Evolutionary conservation across 2,797 vertebrate genomes (phyloP).

Genomic region (Sphenodon punctatus): DNA sequence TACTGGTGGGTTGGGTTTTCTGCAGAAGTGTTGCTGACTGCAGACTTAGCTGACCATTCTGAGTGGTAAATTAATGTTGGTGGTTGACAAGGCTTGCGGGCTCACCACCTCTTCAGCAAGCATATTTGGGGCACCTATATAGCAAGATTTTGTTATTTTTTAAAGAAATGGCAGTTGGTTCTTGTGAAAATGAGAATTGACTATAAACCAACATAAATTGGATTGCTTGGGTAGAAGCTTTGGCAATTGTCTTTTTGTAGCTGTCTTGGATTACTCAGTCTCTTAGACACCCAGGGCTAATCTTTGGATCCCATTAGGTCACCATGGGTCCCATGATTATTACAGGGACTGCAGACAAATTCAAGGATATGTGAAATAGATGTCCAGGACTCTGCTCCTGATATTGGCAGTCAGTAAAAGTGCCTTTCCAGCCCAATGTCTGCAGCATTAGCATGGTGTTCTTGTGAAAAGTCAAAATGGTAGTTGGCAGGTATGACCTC

Average conservation of each 20-base stretch:
- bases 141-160: background rate
- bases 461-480: background rate
- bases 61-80: too few species aligned
- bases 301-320: background rate
- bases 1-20: background rate
- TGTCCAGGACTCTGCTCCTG: too few species aligned
- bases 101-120: background rate
- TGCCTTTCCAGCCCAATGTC: background rate
- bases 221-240: background rate
- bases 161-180: background rate
- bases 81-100: background rate
- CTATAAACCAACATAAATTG: background rate
- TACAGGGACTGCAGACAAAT: background rate
- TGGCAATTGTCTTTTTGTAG: background rate
- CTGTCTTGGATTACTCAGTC: background rate
- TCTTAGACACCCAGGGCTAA: background rate
- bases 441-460: background rate
- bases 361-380: background rate
- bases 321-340: background rate
- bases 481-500: constrained; percentile 10
- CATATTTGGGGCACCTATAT: background rate
- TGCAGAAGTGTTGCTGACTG: background rate
- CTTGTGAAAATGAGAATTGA: background rate
- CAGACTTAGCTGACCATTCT: background rate
- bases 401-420: background rate